Evolutionary conservation across 2,888 invertebrate species (phyloP), one percentile per base, ranked within the genome.

Genomic region (Malacosoma neustria): DNA sequence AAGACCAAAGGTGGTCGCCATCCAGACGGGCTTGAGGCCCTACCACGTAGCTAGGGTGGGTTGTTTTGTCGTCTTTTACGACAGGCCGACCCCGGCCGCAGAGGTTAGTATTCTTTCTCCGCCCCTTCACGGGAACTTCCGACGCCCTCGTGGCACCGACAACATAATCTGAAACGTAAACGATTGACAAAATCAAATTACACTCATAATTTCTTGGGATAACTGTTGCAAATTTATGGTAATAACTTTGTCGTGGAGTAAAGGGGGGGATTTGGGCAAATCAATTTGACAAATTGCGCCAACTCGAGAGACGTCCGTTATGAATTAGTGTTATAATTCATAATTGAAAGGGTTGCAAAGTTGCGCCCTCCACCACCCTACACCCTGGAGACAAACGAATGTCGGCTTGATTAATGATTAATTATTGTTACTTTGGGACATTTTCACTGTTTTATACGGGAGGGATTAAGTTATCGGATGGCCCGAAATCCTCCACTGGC

Each of bases 261-360:
- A 62, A 56, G 58, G 61, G 57, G n/a, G 57, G 71, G 74, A 74
- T 77, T 76, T 71, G 53, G 49, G 64, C 66, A 68, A 75, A 80
- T 77, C 74, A 77, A 77, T 79, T 81, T 82, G 79, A 82, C 75
- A 75, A 81, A 84, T 82, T 79, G 72, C 69, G 67, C 57, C 63
- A 65, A 75, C 61, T 64, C 72, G 61, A 54, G 57, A 61, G 70
- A 76, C 77, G 76, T 81, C 76, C 65, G 74, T 81, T 79, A 77
- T 74, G 72, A 77, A 73, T 81, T 80, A 80, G 75, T 74, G 72
- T 67, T 75, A 80, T 81, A 82, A 82, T 79, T 84, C 70, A 76
- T 79, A 80, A 81, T 81, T 74, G 81, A 79, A 80, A 75, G 77
- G 81, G 75, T 74, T 70, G 64, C 58, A 64, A 73, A 80, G 69